These are phyloP conservation scores for Protophormia terraenovae DNA, from an alignment of 2,888 invertebrate species.

Conservation along the genomic window DNA sequence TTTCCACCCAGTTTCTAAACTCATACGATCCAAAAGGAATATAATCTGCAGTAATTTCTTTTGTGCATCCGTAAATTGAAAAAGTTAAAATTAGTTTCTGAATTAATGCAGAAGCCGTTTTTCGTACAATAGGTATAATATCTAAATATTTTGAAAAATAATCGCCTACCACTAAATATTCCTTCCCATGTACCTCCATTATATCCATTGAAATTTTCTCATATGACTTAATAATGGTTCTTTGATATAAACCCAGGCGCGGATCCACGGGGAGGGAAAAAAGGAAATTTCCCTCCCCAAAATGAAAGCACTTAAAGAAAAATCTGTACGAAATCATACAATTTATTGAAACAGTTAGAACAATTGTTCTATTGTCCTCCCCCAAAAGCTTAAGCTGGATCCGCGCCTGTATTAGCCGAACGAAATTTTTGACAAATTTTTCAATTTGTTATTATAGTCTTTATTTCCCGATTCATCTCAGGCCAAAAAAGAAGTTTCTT, in stretches of 20 bases:
- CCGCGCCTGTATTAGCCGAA: constrained; percentile 44
- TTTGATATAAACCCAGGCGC: no score
- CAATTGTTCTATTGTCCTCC: no score
- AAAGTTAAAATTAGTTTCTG: constrained; percentile 55
- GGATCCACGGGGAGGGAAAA: no score
- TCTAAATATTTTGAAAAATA: constrained; percentile 68
- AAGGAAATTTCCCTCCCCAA: no score
- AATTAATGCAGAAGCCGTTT: constrained; percentile 59
- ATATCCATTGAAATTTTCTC: constrained; percentile 73
- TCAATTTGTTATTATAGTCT: constrained; percentile 63
- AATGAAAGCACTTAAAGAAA: no score
- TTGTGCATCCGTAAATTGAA: constrained; percentile 25
- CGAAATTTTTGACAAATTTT: constrained; percentile 51
- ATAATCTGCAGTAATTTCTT: constrained; percentile 51
- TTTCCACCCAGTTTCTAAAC: constrained; percentile 29
- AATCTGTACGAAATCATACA: no score
- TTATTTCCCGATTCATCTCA: constrained; percentile 65
- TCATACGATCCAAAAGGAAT: constrained; percentile 48
- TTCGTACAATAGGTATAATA: constrained; percentile 58
- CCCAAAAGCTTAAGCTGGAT: no score
- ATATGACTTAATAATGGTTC: constrained; percentile 68
- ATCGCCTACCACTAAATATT: constrained; percentile 55
- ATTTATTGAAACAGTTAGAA: no score
- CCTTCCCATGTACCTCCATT: constrained; percentile 66
- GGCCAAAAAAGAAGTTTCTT: constrained; percentile 71